Evolutionary conservation across 2,113 vertebrate genomes (phyloP), one percentile per base, ranked within the genome.

Genomic region (Coptodon bakossiorum): DNA sequence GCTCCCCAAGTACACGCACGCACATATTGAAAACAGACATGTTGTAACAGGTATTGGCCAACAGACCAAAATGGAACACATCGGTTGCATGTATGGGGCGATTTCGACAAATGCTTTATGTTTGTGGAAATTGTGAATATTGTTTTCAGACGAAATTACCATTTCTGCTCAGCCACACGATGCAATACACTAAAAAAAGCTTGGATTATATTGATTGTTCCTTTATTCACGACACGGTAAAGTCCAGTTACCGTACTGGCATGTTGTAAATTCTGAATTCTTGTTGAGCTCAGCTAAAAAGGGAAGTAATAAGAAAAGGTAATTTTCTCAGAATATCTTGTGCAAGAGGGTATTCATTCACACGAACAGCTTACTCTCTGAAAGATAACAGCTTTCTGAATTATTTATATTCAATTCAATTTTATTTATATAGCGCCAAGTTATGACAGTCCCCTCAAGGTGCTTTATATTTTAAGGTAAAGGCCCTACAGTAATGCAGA

Each of bases 11-110:
- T 36, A 38, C 13, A 61, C 11, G 24, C 38, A 80, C 22, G 45
- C 17, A 31, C 81, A 43, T 87, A 87, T 85, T 71, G 76, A 81
- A 87, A 87, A 54, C 12, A 83, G 34, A 52, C 5, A 16, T 83
- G 81, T 85, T 45, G 93, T 38, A 80, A 90, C 79, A 48, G 29
- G 2, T 2, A 76, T 92, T 90, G 88, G 73, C 31, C 6, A 86
- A 92, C 50, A 9, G 13, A 48, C 59, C 52, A 34, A 5, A 63
- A 2, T 29, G 73, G 45, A 22, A 86, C 83, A 50, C 59, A 50
- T 84, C 53, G 73, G 34, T 29, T 29, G 22, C n/a, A 80, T 4
- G 6, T 61, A 59, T 80, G 56, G 29, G 50, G 84, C 57, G 3
- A 2, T 88, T 85, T 83, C 61, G 12, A 36, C 13, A 63, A 12